These are phyloP conservation scores for Clostera curtula DNA, from an alignment of 2,888 invertebrate genomes.

Conservation along the genomic window DNA sequence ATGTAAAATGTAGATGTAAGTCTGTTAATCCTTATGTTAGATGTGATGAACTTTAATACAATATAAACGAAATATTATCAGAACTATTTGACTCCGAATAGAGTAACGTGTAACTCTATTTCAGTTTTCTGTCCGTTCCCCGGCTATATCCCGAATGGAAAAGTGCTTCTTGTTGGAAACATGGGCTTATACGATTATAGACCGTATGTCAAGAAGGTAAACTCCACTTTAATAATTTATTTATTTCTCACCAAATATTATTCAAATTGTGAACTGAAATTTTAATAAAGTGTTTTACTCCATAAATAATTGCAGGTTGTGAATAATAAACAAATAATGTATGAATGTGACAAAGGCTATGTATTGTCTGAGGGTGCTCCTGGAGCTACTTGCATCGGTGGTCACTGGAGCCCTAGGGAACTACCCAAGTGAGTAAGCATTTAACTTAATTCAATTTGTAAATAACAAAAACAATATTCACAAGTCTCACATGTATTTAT, in stretches of 20 bases:
- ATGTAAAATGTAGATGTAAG: too few relatives aligned
- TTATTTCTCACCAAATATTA: too few relatives aligned
- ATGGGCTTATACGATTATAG: constrained; percentile 97
- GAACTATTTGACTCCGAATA: too few relatives aligned
- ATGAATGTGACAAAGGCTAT: constrained; percentile 95
- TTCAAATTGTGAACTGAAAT: too few relatives aligned
- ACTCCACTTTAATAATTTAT: too few relatives aligned
- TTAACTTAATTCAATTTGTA: not conserved
- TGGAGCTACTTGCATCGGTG: constrained; percentile 96
- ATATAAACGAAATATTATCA: too few relatives aligned
- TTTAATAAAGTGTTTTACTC: not conserved
- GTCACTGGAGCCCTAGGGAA: constrained; percentile 93
- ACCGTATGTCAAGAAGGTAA: constrained; percentile 92
- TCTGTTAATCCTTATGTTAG: too few relatives aligned
- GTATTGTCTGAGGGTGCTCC: constrained; percentile 90
- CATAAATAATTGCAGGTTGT: constrained; percentile 62
- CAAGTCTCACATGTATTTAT: not conserved
- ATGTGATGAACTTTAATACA: too few relatives aligned
- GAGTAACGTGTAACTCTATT: constrained; percentile 26
- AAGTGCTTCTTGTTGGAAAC: constrained; percentile 93
- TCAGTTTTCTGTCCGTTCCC: constrained; percentile 94
- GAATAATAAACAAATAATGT: constrained; percentile 96
- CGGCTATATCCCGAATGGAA: constrained; percentile 90
- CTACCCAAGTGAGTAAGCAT: constrained; percentile 78
- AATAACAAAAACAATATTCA: not conserved